These are phyloP conservation scores for Adoxophyes honmai DNA, from an alignment of 1,140 invertebrate species.

Conservation along the genomic window DNA sequence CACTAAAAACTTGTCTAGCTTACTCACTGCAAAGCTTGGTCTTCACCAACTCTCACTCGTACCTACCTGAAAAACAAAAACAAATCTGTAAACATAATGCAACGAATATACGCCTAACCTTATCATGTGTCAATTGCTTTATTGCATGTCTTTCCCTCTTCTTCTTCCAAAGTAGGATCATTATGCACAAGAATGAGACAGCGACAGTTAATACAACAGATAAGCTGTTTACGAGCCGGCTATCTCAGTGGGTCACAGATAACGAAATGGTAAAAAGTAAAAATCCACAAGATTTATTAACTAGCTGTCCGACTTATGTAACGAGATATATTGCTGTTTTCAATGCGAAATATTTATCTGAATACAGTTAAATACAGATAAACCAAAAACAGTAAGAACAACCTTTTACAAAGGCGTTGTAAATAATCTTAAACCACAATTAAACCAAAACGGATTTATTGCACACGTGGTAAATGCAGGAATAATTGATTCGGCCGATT, in stretches of 20 bases:
- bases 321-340: neutral
- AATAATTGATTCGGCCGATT: slow-evolving; percentile 1
- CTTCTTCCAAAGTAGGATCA: neutral
- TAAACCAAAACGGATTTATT: too few species aligned
- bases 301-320: neutral
- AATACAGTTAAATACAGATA: too few species aligned
- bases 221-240: slow-evolving; percentile 22
- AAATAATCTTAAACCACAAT: too few species aligned
- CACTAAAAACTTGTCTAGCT: too few species aligned
- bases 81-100: slow-evolving; percentile 15
- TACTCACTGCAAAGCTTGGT: too few species aligned
- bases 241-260: slow-evolving; percentile 44
- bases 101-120: neutral
- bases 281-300: slow-evolving; percentile 22
- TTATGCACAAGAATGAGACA: neutral
- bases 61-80: slow-evolving; percentile 11
- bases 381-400: too few species aligned
- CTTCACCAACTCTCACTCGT: neutral
- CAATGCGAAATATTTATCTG: too few species aligned
- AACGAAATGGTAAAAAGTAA: slow-evolving; percentile 22
- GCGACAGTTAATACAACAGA: neutral
- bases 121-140: slow-evolving; percentile 13
- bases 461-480: too few species aligned
- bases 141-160: neutral
- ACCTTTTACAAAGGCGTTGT: too few species aligned